phyloP scores from a whole-genome alignment of 2,113 vertebrate genomes.

The Cebus imitator region DNA sequence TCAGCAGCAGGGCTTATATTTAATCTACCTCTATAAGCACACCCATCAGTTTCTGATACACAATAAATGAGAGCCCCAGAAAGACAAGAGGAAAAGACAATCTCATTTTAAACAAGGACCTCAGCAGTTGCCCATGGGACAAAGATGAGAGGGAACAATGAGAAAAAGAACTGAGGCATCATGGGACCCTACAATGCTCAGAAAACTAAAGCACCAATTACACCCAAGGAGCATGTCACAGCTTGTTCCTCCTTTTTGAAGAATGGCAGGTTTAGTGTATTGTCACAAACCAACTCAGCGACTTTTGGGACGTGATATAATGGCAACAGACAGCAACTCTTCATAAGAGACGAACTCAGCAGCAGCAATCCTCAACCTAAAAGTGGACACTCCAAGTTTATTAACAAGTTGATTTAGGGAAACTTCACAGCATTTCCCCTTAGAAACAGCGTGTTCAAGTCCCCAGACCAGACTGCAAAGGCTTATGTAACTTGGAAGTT shows the following conservation, averaged over 20 bases:
- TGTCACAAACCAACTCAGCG: background rate
- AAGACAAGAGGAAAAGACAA: background rate
- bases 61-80: background rate
- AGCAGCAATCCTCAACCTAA: background rate
- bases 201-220: background rate
- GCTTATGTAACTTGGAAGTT: background rate
- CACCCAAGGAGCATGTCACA: background rate
- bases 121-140: background rate
- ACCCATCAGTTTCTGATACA: background rate
- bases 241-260: background rate
- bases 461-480: background rate
- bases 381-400: background rate
- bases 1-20: background rate
- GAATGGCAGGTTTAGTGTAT: background rate
- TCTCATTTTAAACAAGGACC: background rate
- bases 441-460: background rate
- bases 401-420: background rate
- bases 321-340: background rate
- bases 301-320: background rate
- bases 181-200: background rate
- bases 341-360: background rate
- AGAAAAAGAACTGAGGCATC: background rate
- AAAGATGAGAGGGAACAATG: background rate
- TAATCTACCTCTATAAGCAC: background rate
- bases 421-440: background rate